Conservation (phyloP, 1,140 invertebrate species). For the Trachymyrmex cornetzi region DNA sequence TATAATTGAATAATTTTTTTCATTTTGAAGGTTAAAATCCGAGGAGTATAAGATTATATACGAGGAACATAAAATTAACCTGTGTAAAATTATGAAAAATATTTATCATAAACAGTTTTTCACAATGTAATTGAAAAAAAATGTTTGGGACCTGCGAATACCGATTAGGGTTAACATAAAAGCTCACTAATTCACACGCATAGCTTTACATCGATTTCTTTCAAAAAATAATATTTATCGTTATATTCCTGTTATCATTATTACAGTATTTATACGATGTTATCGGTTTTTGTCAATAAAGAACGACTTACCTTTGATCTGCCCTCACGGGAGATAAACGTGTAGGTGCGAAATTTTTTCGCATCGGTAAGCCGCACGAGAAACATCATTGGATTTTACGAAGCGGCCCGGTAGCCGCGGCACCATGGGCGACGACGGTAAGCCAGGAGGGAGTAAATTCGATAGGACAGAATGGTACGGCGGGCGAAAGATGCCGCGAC, state of each 20-base stretch:
- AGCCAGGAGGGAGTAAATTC: conserved; percentile 73
- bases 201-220: background rate
- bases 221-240: background rate
- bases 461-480: conserved; percentile 76
- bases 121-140: too few species aligned
- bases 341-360: conserved; percentile 54
- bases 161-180: background rate
- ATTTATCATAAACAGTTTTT: too few species aligned
- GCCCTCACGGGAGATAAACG: background rate
- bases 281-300: background rate
- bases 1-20: too few species aligned
- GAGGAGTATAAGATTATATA: too few species aligned
- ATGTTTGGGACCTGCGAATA: too few species aligned
- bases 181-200: background rate
- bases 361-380: conserved; percentile 32
- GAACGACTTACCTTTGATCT: background rate
- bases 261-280: background rate
- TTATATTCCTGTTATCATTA: background rate
- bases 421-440: conserved; percentile 61
- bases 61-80: too few species aligned
- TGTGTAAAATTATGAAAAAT: too few species aligned
- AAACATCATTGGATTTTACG: conserved; percentile 71
- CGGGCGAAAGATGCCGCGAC: conserved; percentile 80
- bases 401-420: conserved; percentile 70
- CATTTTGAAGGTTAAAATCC: too few species aligned